phyloP scores from a whole-genome alignment of 2,113 vertebrate species.

The Nerophis lumbriciformis region DNA sequence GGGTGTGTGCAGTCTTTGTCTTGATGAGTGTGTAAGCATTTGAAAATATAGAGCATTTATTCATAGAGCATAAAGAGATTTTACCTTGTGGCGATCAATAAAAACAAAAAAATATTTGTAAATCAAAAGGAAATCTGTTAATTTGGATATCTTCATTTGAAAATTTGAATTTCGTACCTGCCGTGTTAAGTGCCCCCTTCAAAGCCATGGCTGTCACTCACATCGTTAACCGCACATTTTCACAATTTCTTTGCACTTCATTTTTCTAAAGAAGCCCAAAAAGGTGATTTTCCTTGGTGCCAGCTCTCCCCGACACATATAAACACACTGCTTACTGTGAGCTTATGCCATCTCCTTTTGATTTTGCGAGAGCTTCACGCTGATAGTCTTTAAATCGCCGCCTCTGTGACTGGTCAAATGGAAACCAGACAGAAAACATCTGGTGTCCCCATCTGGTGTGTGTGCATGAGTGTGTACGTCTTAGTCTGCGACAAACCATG shows the following conservation, averaged over 20 bases:
- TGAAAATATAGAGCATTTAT: too few relatives aligned
- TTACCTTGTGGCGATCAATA: too few relatives aligned
- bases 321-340: constrained; percentile 10
- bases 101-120: too few relatives aligned
- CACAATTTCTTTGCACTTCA: neutral
- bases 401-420: constrained; percentile 46
- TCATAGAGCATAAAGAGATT: too few relatives aligned
- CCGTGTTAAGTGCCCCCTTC: too few relatives aligned
- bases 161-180: too few relatives aligned
- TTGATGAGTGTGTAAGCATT: neutral
- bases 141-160: too few relatives aligned
- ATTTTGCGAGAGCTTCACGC: constrained; percentile 49
- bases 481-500: constrained; percentile 26
- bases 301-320: constrained; percentile 6
- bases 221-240: neutral
- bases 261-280: constrained; percentile 5
- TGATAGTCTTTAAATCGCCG: constrained; percentile 44
- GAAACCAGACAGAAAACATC: constrained; percentile 63
- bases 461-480: constrained; percentile 11
- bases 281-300: constrained; percentile 1
- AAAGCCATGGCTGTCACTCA: neutral
- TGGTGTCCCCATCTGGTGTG: constrained; percentile 51
- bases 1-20: too few relatives aligned
- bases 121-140: too few relatives aligned
- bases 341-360: constrained; percentile 20